phyloP scores from a whole-genome alignment of 2,113 vertebrate genomes.

The Hydrochoerus hydrochaeris region DNA sequence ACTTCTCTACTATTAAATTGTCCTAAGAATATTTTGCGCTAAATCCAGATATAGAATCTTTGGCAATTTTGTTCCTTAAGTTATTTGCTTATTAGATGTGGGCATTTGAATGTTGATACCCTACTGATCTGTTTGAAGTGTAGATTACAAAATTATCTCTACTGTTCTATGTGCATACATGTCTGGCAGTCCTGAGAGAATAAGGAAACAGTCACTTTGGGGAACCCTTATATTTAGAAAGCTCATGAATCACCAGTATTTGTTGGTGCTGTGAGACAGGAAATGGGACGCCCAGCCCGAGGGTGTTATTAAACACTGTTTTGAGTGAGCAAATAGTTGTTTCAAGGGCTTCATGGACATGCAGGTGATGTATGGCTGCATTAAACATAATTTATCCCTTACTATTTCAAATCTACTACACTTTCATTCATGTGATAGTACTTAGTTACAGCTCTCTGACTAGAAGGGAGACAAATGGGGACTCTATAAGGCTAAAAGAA shows the following conservation, averaged over 20 bases:
- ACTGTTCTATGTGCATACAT: background rate
- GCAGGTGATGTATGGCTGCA: background rate
- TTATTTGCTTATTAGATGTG: slow-evolving; percentile 10
- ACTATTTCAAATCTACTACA: slow-evolving; percentile 18
- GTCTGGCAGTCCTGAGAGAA: background rate
- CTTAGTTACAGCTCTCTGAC: slow-evolving; percentile 42
- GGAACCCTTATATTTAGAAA: background rate
- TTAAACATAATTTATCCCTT: slow-evolving; percentile 30
- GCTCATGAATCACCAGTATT: slow-evolving; percentile 7
- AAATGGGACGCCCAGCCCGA: background rate
- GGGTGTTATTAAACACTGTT: background rate
- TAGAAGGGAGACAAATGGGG: slow-evolving; percentile 45
- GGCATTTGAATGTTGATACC: slow-evolving; percentile 11
- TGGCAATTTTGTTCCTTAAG: background rate
- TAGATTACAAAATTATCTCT: background rate
- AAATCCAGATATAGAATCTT: background rate
- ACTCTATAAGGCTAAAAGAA: slow-evolving; percentile 16
- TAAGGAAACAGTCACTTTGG: background rate
- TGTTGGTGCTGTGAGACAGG: background rate
- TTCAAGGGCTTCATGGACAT: background rate
- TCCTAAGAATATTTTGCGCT: background rate
- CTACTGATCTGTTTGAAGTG: background rate
- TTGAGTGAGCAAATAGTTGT: slow-evolving; percentile 49
- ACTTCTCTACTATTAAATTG: background rate
- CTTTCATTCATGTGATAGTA: slow-evolving; percentile 19